phyloP scores from a whole-genome alignment of 23 tunicate species.

The Diplosoma virens region DNA sequence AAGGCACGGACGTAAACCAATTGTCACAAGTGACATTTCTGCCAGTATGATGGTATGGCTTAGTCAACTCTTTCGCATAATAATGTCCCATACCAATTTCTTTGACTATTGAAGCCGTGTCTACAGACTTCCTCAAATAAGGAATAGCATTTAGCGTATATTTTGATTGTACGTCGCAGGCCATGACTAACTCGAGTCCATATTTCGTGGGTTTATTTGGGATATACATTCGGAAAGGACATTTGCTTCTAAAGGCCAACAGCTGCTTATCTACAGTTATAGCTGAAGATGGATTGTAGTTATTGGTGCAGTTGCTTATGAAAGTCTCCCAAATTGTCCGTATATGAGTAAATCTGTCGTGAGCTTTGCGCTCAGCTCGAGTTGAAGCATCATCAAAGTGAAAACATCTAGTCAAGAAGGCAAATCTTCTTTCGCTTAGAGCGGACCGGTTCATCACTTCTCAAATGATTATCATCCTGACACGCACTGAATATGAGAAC shows the following conservation, averaged over 20 bases:
- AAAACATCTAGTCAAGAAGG: background rate
- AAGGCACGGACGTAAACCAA: background rate
- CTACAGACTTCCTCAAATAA: too few species aligned
- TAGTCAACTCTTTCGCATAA: too few species aligned
- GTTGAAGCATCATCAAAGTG: too few species aligned
- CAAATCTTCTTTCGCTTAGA: background rate
- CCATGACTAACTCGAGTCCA: too few species aligned
- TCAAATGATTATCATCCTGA: too few species aligned
- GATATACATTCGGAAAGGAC: background rate
- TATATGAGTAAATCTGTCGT: background rate
- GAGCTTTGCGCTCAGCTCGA: slow-evolving; percentile 1
- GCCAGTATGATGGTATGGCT: background rate
- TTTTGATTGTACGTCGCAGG: background rate
- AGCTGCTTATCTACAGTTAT: background rate
- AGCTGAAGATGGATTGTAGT: background rate
- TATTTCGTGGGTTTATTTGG: background rate
- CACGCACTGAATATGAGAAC: background rate
- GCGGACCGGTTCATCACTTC: too few species aligned
- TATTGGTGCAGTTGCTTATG: too few species aligned
- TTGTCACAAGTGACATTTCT: background rate
- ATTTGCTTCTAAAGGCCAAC: background rate
- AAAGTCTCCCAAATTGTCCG: background rate
- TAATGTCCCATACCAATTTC: too few species aligned
- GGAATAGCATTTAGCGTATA: too few species aligned
- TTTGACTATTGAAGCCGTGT: background rate